Percentiles rank a stretch among this genome's conserved stretches.
Evolutionary conservation across 2,888 invertebrate species (phyloP).

Genomic region (Hesperia comma): DNA sequence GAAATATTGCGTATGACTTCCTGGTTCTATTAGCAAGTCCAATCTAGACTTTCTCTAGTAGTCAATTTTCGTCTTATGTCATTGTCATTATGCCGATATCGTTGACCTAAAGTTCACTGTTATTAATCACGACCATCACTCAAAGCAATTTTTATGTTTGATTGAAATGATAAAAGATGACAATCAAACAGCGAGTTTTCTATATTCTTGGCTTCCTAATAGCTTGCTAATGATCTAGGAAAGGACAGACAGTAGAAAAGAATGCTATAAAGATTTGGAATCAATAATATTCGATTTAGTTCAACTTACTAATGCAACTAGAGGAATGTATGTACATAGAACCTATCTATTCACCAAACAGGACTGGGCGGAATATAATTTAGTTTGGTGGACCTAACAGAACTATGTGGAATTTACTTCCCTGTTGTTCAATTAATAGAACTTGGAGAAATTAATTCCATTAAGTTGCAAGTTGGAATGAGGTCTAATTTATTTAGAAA

Average conservation of each 20-base stretch:
- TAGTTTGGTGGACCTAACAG: background rate
- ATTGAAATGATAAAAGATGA: background rate
- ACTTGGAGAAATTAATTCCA: too few species aligned
- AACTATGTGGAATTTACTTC: background rate
- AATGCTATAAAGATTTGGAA: too few species aligned
- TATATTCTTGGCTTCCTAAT: background rate
- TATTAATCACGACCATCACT: background rate
- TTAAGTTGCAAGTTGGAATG: too few species aligned
- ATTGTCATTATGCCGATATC: conserved; percentile 12
- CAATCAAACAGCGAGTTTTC: background rate
- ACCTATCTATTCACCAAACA: too few species aligned
- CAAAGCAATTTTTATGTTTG: background rate
- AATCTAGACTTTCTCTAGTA: conserved; percentile 22
- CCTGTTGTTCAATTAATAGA: background rate
- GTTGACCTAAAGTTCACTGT: background rate
- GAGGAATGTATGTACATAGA: too few species aligned
- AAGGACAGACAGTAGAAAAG: too few species aligned
- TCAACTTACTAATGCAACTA: too few species aligned
- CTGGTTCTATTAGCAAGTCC: conserved; percentile 7
- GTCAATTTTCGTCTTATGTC: conserved; percentile 21
- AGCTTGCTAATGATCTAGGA: too few species aligned
- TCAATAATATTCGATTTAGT: too few species aligned
- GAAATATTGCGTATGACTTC: conserved; percentile 9
- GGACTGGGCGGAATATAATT: too few species aligned
- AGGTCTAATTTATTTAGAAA: too few species aligned